Conservation (phyloP, 2,888 invertebrate genomes). For the Onchidella celtica region DNA sequence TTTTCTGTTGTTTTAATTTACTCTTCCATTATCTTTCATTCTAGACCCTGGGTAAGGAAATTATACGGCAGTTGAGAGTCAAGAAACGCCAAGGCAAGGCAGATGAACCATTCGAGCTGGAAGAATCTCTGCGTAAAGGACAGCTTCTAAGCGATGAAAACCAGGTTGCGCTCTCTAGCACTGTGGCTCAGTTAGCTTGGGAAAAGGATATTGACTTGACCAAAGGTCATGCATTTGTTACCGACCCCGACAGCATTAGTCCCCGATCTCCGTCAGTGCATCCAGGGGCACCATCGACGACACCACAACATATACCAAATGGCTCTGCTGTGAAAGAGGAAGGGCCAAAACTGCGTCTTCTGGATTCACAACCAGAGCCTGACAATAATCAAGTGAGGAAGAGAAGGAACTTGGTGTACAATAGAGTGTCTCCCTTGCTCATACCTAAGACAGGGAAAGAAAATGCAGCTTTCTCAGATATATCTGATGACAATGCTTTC, state of each 20-base stretch:
- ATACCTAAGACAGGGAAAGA: background rate
- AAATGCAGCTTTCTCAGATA: background rate
- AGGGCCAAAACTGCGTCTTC: background rate
- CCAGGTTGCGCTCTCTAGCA: slow-evolving; percentile 57
- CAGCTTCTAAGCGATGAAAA: slow-evolving; percentile 12
- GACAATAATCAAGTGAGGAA: background rate
- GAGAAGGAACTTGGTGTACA: slow-evolving; percentile 27
- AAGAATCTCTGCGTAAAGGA: slow-evolving; percentile 21
- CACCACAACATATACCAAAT: background rate
- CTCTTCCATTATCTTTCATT: slow-evolving; percentile 11
- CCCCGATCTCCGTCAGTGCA: slow-evolving; percentile 32
- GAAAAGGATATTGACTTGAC: slow-evolving; percentile 86
- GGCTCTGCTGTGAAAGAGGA: background rate
- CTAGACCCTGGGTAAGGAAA: slow-evolving; percentile 75
- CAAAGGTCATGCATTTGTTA: slow-evolving; percentile 64
- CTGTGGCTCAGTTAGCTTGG: slow-evolving; percentile 85
- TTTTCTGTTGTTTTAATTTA: slow-evolving; percentile 9
- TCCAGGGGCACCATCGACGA: background rate
- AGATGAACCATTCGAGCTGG: slow-evolving; percentile 32
- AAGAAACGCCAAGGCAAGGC: slow-evolving; percentile 20
- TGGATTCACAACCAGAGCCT: background rate
- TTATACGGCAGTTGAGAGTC: slow-evolving; percentile 64
- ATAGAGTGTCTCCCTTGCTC: slow-evolving; percentile 31
- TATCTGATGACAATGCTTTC: background rate
- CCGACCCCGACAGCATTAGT: slow-evolving; percentile 56